Conservation (phyloP, 2,888 invertebrate species). For the Tenthredo notha region DNA sequence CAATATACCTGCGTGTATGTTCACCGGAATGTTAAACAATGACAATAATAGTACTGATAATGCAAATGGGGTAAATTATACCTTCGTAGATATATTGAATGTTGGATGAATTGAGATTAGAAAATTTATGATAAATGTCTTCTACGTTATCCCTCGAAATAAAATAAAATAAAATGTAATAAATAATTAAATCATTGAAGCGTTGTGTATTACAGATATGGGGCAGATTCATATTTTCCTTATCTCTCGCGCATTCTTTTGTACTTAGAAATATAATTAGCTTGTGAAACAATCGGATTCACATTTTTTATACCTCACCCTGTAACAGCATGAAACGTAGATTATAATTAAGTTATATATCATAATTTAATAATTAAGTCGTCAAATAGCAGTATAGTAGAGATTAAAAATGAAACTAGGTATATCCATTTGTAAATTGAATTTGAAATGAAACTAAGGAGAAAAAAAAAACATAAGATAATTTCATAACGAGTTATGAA, state of each 20-base stretch:
- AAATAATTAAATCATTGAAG: background rate
- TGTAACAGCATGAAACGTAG: background rate
- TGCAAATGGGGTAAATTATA: background rate
- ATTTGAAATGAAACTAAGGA: background rate
- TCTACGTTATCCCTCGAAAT: background rate
- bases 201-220: background rate
- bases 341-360: background rate
- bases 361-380: background rate
- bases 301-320: background rate
- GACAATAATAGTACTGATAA: background rate
- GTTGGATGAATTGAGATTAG: background rate
- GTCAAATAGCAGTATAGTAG: background rate
- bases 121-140: background rate
- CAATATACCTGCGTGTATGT: background rate
- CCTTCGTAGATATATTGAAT: background rate
- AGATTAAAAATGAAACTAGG: background rate
- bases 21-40: slow-evolving; percentile 28
- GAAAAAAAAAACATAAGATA: background rate
- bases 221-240: background rate
- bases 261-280: slow-evolving; percentile 1
- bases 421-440: background rate
- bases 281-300: background rate
- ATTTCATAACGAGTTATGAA: background rate
- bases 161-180: slow-evolving; percentile 5
- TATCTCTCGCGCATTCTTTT: background rate